phyloP scores from a whole-genome alignment of 2,797 vertebrate species.

The Odontamblyopus rebecca region DNA sequence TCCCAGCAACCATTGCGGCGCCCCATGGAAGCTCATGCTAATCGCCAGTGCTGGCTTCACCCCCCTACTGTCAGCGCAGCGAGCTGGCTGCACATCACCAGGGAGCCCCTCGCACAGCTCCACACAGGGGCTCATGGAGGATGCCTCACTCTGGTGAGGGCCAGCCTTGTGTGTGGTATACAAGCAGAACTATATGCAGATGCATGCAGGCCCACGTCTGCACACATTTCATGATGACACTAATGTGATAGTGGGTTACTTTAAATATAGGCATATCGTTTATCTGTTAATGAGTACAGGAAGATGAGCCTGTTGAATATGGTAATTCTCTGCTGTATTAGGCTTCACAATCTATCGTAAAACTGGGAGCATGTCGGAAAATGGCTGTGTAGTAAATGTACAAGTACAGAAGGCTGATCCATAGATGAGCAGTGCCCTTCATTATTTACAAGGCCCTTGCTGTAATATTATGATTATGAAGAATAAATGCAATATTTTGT shows the following conservation, averaged over 20 bases:
- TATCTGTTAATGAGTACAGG: conserved; percentile 93
- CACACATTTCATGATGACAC: conserved; percentile 69
- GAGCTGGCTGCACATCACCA: conserved; percentile 70
- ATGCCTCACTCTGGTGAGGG: conserved; percentile 58
- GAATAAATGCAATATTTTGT: not conserved
- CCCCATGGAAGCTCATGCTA: conserved; percentile 77
- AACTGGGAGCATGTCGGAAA: conserved; percentile 35
- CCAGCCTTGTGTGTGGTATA: conserved; percentile 21
- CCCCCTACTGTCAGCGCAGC: conserved; percentile 67
- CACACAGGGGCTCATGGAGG: conserved; percentile 38
- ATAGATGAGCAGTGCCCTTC: conserved; percentile 30
- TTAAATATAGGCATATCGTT: conserved; percentile 96
- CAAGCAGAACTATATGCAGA: conserved; percentile 41
- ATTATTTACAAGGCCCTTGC: conserved; percentile 28
- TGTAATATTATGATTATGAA: conserved; percentile 31
- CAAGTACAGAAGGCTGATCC: conserved; percentile 60
- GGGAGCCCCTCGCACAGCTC: conserved; percentile 45
- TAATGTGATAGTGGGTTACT: conserved; percentile 83
- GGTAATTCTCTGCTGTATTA: conserved; percentile 94
- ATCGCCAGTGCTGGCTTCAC: conserved; percentile 62
- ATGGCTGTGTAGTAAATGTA: conserved; percentile 31
- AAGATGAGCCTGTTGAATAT: conserved; percentile 96
- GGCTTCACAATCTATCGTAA: conserved; percentile 89
- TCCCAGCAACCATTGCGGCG: conserved; percentile 72
- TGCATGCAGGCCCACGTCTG: conserved; percentile 56